phyloP scores from a whole-genome alignment of 2,113 vertebrate genomes.

The Alaudala cheleensis region DNA sequence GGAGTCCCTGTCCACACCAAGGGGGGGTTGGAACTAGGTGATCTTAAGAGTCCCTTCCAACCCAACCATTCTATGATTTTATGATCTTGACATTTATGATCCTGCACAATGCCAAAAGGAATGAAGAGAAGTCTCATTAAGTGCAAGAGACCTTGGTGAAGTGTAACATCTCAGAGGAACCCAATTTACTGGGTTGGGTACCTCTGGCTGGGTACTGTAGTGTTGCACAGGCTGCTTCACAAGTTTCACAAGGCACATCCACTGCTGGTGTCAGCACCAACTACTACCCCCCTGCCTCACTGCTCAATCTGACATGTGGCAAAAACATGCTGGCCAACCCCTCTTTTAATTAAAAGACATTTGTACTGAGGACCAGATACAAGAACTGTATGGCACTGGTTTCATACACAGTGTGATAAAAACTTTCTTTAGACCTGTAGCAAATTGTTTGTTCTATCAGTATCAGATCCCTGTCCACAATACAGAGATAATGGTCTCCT shows the following conservation, averaged over 20 bases:
- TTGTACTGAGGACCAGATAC: neutral
- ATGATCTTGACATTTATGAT: neutral
- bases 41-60: neutral
- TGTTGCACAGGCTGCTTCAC: neutral
- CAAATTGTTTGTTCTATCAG: neutral
- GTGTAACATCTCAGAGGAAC: neutral
- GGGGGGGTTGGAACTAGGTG: neutral
- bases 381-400: neutral
- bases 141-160: neutral
- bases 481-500: neutral
- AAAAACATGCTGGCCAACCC: neutral
- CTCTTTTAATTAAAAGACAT: neutral
- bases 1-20: neutral
- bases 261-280: neutral
- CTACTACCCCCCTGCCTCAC: no score
- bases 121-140: neutral
- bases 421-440: neutral
- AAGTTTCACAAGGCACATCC: neutral
- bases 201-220: no score
- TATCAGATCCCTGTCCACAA: neutral
- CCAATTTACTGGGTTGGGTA: rapidly evolving
- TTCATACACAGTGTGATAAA: neutral
- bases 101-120: neutral
- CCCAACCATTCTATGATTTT: neutral
- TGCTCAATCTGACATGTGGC: neutral